phyloP scores from a whole-genome alignment of 2,888 invertebrate species.

The Baronia brevicornis region DNA sequence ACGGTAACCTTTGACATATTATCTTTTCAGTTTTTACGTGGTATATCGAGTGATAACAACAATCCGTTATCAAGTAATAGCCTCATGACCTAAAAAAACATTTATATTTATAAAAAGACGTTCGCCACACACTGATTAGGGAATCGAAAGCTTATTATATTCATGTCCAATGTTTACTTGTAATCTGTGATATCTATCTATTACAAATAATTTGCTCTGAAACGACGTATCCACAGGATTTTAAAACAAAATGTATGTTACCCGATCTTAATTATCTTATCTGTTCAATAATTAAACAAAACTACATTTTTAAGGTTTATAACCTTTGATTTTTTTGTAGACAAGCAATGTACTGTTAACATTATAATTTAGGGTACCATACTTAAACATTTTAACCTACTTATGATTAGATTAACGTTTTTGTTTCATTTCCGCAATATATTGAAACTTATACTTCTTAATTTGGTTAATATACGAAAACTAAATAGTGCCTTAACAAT shows the following conservation, averaged over 20 bases:
- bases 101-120: slow-evolving; percentile 16
- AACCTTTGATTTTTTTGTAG: slow-evolving; percentile 51
- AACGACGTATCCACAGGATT: slow-evolving; percentile 18
- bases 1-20: slow-evolving; percentile 70
- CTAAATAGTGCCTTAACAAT: too few species aligned
- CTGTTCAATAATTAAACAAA: slow-evolving; percentile 33
- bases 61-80: slow-evolving; percentile 55
- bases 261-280: slow-evolving; percentile 33
- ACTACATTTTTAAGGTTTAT: slow-evolving; percentile 52
- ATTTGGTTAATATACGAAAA: not conserved
- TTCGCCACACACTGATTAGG: slow-evolving; percentile 15
- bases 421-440: not conserved
- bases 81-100: slow-evolving; percentile 69
- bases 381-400: not conserved
- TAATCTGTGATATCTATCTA: slow-evolving; percentile 3
- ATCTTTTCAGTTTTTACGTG: slow-evolving; percentile 60
- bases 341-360: slow-evolving; percentile 26
- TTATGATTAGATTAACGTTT: too few species aligned
- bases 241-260: slow-evolving; percentile 11
- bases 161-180: slow-evolving; percentile 1
- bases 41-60: slow-evolving; percentile 62
- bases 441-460: not conserved
- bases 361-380: slow-evolving; percentile 1
- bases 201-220: slow-evolving; percentile 6
- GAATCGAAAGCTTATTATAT: slow-evolving; percentile 11